These are phyloP conservation scores for Channa maculata DNA, from an alignment of 2,113 vertebrate species.

Conservation along the genomic window DNA sequence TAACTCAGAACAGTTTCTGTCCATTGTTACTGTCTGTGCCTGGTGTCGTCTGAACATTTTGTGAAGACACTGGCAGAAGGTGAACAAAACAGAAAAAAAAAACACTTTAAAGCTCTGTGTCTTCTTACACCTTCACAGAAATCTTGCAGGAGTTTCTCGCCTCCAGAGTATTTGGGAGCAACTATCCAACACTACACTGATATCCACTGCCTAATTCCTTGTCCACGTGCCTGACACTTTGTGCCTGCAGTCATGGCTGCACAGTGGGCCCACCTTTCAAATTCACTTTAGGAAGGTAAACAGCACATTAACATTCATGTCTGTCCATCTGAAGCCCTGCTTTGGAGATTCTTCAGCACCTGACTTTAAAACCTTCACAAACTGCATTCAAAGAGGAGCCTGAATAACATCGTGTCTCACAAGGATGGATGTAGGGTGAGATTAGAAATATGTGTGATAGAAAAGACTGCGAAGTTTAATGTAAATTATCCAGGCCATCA, in stretches of 20 bases:
- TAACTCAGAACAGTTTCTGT: neutral
- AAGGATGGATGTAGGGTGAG: too few relatives aligned
- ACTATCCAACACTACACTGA: neutral
- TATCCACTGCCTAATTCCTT: slow-evolving; percentile 1
- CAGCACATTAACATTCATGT: slow-evolving; percentile 13
- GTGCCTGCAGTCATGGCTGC: slow-evolving; percentile 32
- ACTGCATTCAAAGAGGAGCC: too few relatives aligned
- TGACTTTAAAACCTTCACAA: too few relatives aligned
- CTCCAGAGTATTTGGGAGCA: neutral
- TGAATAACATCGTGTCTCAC: too few relatives aligned
- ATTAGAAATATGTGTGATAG: too few relatives aligned
- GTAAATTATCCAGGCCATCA: too few relatives aligned
- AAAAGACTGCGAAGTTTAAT: too few relatives aligned
- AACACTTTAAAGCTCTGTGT: neutral
- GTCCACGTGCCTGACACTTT: slow-evolving; percentile 12
- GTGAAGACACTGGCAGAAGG: neutral
- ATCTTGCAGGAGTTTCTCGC: neutral
- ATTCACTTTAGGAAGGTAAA: slow-evolving; percentile 21
- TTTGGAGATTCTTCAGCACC: neutral
- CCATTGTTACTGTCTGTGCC: neutral
- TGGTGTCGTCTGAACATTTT: neutral
- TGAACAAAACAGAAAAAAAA: neutral
- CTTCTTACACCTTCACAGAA: neutral
- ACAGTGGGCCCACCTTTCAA: slow-evolving; percentile 9
- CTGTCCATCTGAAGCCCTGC: neutral